Percentiles rank a stretch among this genome's conserved stretches.
These are phyloP conservation scores for Okapia johnstoni DNA, from an alignment of 2,113 vertebrate species.

Conservation along the genomic window DNA sequence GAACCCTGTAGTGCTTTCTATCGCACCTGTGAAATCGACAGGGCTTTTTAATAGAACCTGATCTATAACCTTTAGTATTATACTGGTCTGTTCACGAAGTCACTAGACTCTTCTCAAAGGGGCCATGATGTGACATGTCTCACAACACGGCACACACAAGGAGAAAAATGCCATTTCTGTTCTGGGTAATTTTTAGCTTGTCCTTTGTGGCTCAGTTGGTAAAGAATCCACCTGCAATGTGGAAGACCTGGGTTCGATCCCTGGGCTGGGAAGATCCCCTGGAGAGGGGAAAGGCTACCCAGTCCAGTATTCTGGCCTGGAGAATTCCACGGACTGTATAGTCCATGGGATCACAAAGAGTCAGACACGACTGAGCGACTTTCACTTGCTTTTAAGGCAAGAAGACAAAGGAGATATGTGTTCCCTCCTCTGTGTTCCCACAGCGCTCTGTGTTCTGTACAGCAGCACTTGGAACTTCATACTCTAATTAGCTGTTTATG, in stretches of 20 bases:
- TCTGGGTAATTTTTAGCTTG: neutral
- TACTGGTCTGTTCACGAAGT: neutral
- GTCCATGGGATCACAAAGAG: neutral
- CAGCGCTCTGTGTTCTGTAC: fast-evolving
- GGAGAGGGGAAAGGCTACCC: neutral
- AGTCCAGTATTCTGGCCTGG: neutral
- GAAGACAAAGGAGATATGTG: neutral
- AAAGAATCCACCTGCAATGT: neutral
- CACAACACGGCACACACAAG: neutral
- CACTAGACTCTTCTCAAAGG: neutral
- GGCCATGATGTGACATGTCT: neutral
- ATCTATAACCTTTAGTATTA: neutral
- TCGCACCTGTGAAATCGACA: neutral
- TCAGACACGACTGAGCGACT: neutral
- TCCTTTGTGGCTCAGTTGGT: neutral
- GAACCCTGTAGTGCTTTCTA: neutral
- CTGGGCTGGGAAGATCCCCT: neutral
- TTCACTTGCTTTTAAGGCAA: neutral
- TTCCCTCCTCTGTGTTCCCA: neutral
- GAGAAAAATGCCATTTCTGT: neutral
- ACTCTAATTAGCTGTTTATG: neutral
- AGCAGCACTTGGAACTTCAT: neutral
- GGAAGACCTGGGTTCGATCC: neutral
- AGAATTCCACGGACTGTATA: neutral
- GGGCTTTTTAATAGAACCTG: neutral